Evolutionary conservation across 2,888 invertebrate species (phyloP), one percentile per base, ranked within the genome.

Genomic region (Polyommatus iphigenia): DNA sequence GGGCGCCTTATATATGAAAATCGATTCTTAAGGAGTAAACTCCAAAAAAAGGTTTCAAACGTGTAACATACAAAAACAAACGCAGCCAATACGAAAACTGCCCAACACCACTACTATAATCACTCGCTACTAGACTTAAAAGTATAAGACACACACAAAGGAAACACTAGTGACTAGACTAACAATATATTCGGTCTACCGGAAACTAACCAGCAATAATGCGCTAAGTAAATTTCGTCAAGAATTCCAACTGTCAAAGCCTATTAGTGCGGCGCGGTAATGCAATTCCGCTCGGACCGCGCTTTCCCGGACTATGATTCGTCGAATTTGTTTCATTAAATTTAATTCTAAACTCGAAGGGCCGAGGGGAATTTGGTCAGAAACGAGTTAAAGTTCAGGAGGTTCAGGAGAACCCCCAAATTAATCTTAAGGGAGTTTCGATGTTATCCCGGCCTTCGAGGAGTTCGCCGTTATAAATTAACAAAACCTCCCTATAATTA

Each of bases 351-450:
- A 91, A 91, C 91, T 91, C 86, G 85, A 87, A 90, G 89, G 90
- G 85, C 88, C 89, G 86, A 84, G 86, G 90, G 90, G 92, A 91
- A 91, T 93, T 91, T 85, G 91, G 92, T 88, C 89, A 89, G 90
- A 90, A 92, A 92, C 90, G 92, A 92, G 93, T 93, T 92, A 91
- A 93, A 93, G 91, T 93, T 94, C 88, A 87, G 85, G 86, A 90
- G 91, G 88, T 89, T 86, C 91, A 89, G 87, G 85, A 67, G 67
- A 18, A 62, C 24, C 24, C 15, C 87, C 89, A 93, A 93, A 94
- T 94, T 94, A 94, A 93, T 93, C 93, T 94, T 93, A 89, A 90
- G 93, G 92, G 93, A 93, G 92, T 92, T 92, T 89, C 90, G 89
- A 91, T 91, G 91, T 89, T 92, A 91, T 91, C 91, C 90, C 84